These are phyloP conservation scores for Trachurus trachurus DNA, from an alignment of 2,797 vertebrate species.

Conservation along the genomic window DNA sequence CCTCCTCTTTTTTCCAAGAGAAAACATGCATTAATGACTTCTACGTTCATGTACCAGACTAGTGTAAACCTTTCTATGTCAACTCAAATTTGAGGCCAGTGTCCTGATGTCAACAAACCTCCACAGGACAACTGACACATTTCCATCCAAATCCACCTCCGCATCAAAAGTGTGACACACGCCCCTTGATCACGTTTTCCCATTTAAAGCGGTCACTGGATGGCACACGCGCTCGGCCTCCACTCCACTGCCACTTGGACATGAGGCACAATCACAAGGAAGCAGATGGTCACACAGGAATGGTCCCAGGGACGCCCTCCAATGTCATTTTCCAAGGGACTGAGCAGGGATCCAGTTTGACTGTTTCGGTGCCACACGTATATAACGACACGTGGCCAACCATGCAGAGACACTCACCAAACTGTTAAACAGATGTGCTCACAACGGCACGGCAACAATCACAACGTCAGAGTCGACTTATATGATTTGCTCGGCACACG, in stretches of 20 bases:
- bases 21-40: constrained; percentile 29
- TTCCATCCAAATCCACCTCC: constrained; percentile 12
- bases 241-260: constrained; percentile 63
- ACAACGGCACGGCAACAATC: constrained; percentile 1
- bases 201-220: constrained; percentile 34
- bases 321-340: constrained; percentile 72
- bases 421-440: constrained; percentile 7
- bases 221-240: constrained; percentile 30
- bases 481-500: background rate
- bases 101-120: constrained; percentile 11
- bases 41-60: background rate
- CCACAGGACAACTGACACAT: constrained; percentile 6
- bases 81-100: constrained; percentile 3
- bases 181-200: constrained; percentile 24
- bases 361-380: constrained; percentile 54
- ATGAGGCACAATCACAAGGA: constrained; percentile 67
- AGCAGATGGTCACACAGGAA: constrained; percentile 81
- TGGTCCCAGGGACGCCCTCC: constrained; percentile 63
- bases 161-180: constrained; percentile 6
- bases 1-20: constrained; percentile 23
- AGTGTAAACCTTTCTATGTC: background rate
- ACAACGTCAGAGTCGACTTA: background rate
- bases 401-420: background rate
- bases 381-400: constrained; percentile 12
- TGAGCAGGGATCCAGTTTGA: constrained; percentile 64